Base-by-base conservation (phyloP, 1,140 invertebrate genomes). In the Frieseomelitta varia region DNA sequence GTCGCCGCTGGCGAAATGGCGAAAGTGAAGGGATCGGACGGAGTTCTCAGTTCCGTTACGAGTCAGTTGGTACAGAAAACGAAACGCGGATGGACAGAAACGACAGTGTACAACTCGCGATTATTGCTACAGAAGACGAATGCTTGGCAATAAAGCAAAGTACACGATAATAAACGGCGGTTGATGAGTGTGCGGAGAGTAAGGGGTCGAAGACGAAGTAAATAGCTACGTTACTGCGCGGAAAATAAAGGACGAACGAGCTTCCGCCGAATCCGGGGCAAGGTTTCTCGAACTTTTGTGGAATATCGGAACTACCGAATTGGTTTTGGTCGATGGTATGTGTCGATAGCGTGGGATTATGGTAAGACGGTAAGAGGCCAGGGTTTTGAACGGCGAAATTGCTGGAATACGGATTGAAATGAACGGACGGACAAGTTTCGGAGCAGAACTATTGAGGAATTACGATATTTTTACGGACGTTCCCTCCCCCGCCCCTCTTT, bases 121-220 rank as follows among this genome's bases (percentile, higher is more conserved):
- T 91, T 92, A 91, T 92, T 91, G 86, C 87, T 82, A 75, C 79
- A 88, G 30, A 91, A 61, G 91, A 92, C 67, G 89, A 89, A 92
- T 92, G 91, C 88, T 76, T 10, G 12, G 87, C 88, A 91, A 92
- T 92, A 92, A 92, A 92, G 87, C 87, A 89, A 90, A 91, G 82
- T 90, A 84, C 89, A 88, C 91, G 89, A 92, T 91, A 88, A 85
- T 84, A 55, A n/a, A 78, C 65, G 81, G 58, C 82, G 71, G 69
- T 75, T 82, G 61, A 51, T 71, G 81, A 81, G 85, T 61, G 67
- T 27, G 67, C n/a, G 21, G 73, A n/a, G n/a, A n/a, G 80, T 61
- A 68, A 88, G 15, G 30, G 30, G 61, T 6, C 53, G 34, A 1
- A 17, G 1, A 67, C 47, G 10, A 34, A 15, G 6, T 21, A 30